phyloP scores from a whole-genome alignment of 2,797 vertebrate genomes.

The Serranus cabrilla region DNA sequence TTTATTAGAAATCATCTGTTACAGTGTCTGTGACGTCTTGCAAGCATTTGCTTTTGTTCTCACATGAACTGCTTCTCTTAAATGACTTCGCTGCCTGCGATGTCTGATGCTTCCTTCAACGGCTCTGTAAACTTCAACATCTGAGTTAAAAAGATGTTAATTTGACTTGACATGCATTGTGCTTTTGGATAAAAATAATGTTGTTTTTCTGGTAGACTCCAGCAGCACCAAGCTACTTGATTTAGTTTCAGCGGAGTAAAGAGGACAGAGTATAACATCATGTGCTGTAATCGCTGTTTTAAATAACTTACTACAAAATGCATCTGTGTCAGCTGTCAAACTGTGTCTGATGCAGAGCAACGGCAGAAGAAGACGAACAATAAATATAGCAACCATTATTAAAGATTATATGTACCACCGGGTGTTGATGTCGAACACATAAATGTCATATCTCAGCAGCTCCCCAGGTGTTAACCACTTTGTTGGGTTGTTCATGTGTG shows the following conservation, averaged over 20 bases:
- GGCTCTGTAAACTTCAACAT: slow-evolving; percentile 14
- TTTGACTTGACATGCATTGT: slow-evolving; percentile 25
- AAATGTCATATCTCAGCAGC: slow-evolving; percentile 19
- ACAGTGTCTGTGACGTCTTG: slow-evolving; percentile 4
- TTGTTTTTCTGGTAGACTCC: slow-evolving; percentile 19
- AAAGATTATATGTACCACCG: slow-evolving; percentile 3
- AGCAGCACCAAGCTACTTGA: background rate
- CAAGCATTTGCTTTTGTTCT: slow-evolving; percentile 26
- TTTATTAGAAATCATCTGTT: background rate
- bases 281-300: background rate
- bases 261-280: background rate
- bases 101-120: slow-evolving; percentile 18
- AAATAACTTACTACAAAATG: background rate
- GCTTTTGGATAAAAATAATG: slow-evolving; percentile 27
- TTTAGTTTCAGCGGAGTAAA: slow-evolving; percentile 14
- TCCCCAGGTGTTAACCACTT: slow-evolving; percentile 19
- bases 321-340: background rate
- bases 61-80: slow-evolving; percentile 18
- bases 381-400: background rate
- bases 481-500: slow-evolving; percentile 13
- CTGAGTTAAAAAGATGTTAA: slow-evolving; percentile 15
- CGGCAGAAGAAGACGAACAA: background rate
- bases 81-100: slow-evolving; percentile 7
- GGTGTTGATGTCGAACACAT: slow-evolving; percentile 9
- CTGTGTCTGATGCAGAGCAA: background rate